Evolutionary conservation across 1,140 invertebrate species (phyloP).

Genomic region (Mesaphorura yosii): DNA sequence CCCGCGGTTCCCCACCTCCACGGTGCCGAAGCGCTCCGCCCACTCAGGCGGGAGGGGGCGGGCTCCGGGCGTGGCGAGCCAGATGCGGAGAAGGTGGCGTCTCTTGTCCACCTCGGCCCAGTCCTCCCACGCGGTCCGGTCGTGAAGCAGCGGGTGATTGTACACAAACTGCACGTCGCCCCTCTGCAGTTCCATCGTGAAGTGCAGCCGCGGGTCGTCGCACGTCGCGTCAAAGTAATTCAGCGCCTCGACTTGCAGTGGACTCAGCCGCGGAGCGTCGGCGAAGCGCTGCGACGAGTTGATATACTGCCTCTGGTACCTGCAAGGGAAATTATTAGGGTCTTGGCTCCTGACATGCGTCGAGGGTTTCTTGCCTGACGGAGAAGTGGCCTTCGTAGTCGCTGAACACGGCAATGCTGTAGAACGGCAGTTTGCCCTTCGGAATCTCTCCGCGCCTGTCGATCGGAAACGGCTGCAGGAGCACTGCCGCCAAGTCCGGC

Average conservation of each 20-base stretch:
- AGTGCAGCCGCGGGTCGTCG: slow-evolving; percentile 54
- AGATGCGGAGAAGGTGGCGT: background rate
- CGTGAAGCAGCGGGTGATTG: slow-evolving; percentile 1
- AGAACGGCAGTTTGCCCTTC: background rate
- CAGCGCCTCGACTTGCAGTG: background rate
- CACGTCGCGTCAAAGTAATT: slow-evolving; percentile 34
- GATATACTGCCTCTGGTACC: slow-evolving; percentile 5
- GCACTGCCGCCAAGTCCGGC: background rate
- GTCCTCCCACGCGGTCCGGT: slow-evolving; percentile 5
- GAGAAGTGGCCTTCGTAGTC: slow-evolving; percentile 5
- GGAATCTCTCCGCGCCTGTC: background rate
- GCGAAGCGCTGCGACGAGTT: slow-evolving; percentile 3
- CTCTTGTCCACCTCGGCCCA: background rate
- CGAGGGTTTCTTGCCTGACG: background rate
- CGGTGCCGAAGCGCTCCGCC: background rate
- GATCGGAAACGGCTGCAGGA: background rate
- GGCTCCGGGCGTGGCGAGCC: background rate
- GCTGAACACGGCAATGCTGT: slow-evolving; percentile 4
- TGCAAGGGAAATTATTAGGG: background rate
- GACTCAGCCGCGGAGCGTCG: background rate
- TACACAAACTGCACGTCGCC: slow-evolving; percentile 40
- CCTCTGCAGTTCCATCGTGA: slow-evolving; percentile 49
- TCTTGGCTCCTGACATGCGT: background rate
- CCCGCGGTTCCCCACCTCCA: slow-evolving; percentile 1
- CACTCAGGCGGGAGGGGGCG: slow-evolving; percentile 5